These are phyloP conservation scores for Phenganax subtilis DNA, from an alignment of 92 coral and sea anemone species.

Conservation along the genomic window DNA sequence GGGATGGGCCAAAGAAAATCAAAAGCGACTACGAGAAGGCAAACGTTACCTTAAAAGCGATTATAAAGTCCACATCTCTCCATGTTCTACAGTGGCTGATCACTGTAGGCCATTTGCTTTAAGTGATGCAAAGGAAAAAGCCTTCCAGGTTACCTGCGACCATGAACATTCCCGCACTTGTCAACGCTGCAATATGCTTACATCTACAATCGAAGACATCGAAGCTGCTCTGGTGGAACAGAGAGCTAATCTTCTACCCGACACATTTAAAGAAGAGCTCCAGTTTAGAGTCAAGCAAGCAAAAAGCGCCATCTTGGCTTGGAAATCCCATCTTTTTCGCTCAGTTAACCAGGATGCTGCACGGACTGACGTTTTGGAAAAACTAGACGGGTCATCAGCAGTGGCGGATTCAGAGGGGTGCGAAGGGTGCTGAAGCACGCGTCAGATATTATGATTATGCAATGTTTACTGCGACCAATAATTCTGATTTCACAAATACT, in stretches of 20 bases:
- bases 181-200: constrained; percentile 44
- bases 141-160: constrained; percentile 52
- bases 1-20: constrained; percentile 53
- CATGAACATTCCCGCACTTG: constrained; percentile 53
- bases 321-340: constrained; percentile 34
- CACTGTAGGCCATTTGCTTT: constrained; percentile 58
- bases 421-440: too few relatives aligned
- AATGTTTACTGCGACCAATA: too few relatives aligned
- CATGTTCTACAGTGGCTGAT: constrained; percentile 55
- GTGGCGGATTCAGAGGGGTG: too few relatives aligned
- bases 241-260: constrained; percentile 37
- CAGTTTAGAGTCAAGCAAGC: constrained; percentile 41
- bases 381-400: constrained; percentile 15
- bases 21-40: constrained; percentile 53
- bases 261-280: constrained; percentile 47
- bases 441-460: too few relatives aligned
- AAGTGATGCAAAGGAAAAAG: constrained; percentile 54
- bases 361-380: constrained; percentile 30
- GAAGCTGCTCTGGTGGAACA: constrained; percentile 42
- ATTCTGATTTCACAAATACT: too few relatives aligned
- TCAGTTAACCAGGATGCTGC: constrained; percentile 36
- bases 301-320: constrained; percentile 7
- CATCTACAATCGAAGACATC: constrained; percentile 42
- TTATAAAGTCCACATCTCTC: constrained; percentile 57
- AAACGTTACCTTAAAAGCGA: constrained; percentile 61